Evolutionary conservation across 64 coral and sea anemone species (phyloP), one percentile per base, ranked within the genome.

Genomic region (Montipora sp.): DNA sequence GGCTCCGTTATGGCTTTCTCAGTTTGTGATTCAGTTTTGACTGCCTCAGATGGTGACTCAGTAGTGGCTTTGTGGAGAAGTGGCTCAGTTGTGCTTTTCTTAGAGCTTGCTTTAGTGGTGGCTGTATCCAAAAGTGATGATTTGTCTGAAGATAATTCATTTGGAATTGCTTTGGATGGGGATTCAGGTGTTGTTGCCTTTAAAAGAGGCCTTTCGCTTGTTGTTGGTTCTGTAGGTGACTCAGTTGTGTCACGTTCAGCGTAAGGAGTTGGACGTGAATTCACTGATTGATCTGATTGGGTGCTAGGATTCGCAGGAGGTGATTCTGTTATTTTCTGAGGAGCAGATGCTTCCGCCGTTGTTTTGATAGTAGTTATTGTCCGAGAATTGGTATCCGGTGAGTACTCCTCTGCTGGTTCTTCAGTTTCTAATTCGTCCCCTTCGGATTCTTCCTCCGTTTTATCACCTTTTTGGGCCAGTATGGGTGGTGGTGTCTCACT

Each of bases 401-500:
- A 14, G 1, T 5, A 13, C 15, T 50, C 75, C 3, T 23, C 11
- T 9, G 73, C 9, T 13, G 23, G 10, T 14, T 23, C 7, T 10
- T 45, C 73, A 4, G 73, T 75, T 43, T 13, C 23, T 46, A 12
- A 46, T 27, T 75, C 73, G 36, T 0, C 36, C 4, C 24, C 36
- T 46, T 14, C 23, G 3, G 5, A n/a, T 7, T 21, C 19, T 51
- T 60, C 79, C 12, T 21, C 11, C 16, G 36, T 67, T 16, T 70
- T 45, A 71, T 72, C 65, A 8, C 66, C 82, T 50, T 71, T 85
- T 19, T 85, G 82, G 18, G 82, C 82, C 11, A 71, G 82, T 8
- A 71, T 85, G 0, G 82, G 82, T 19, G 82, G 46, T 20, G 82
- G 82, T 9, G 82, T 85, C n/a, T 85, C 82, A 11, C 63, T 85